Evolutionary conservation across 2,888 invertebrate genomes (phyloP).

Genomic region (Ormyrus labotus): DNA sequence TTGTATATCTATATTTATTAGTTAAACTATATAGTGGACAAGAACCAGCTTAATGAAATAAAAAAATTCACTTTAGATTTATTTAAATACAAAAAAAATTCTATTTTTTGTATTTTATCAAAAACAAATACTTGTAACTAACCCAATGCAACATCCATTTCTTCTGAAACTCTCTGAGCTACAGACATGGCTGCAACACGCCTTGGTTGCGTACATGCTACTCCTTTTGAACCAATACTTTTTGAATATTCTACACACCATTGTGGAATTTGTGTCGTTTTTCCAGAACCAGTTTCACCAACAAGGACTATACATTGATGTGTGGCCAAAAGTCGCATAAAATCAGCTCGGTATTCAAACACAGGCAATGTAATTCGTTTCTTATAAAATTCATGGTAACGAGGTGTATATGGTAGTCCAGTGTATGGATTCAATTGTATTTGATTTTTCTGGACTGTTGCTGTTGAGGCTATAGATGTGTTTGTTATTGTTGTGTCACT

Average conservation of each 20-base stretch:
- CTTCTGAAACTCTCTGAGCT: conserved; percentile 98
- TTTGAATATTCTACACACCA: conserved; percentile 91
- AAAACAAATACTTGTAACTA: conserved; percentile 33
- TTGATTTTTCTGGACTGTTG: conserved; percentile 77
- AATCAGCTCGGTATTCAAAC: conserved; percentile 97
- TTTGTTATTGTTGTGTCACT: conserved; percentile 62
- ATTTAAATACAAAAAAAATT: too few relatives aligned
- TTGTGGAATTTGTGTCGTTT: conserved; percentile 99
- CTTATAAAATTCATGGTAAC: conserved; percentile 91
- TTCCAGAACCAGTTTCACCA: conserved; percentile 99
- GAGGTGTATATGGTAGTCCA: conserved; percentile 89
- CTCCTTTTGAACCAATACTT: conserved; percentile 83
- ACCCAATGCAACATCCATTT: conserved; percentile 97
- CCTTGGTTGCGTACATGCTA: conserved; percentile 97
- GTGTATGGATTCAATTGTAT: conserved; percentile 85
- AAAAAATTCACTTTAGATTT: too few relatives aligned
- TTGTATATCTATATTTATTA: too few relatives aligned
- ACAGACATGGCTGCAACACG: conserved; percentile 99
- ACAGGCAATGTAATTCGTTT: conserved; percentile 96
- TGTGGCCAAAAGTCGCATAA: conserved; percentile 93
- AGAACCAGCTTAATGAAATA: too few relatives aligned
- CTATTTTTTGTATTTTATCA: too few relatives aligned
- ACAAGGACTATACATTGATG: conserved; percentile 97
- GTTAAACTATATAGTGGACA: too few relatives aligned
- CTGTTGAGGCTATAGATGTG: conserved; percentile 71